phyloP scores from a whole-genome alignment of 1,140 invertebrate genomes.

The Tetramorium alpestre region DNA sequence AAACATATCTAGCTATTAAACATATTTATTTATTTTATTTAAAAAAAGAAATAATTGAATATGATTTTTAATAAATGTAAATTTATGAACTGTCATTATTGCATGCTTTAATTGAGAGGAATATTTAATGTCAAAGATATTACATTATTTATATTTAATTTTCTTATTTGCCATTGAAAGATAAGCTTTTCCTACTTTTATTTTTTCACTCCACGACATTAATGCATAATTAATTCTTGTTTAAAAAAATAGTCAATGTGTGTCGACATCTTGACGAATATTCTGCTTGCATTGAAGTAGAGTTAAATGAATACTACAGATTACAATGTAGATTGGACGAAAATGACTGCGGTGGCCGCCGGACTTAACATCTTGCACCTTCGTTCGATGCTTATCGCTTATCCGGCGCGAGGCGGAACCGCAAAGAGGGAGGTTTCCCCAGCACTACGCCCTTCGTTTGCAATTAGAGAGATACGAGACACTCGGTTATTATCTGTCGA shows the following conservation, averaged over 20 bases:
- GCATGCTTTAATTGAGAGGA: no score
- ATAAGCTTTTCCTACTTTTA: not conserved
- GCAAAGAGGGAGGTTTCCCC: slow-evolving; percentile 34
- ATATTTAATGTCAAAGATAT: no score
- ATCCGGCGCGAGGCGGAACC: slow-evolving; percentile 55
- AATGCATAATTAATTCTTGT: not conserved
- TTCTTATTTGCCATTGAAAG: not conserved
- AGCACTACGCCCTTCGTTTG: slow-evolving; percentile 44
- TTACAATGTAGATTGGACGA: slow-evolving; percentile 32
- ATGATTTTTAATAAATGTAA: no score
- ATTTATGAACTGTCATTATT: no score
- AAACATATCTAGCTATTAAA: slow-evolving; percentile 11
- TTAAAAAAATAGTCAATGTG: not conserved
- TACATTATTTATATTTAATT: not conserved
- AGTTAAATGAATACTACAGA: not conserved
- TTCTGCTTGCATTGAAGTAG: not conserved
- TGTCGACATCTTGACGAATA: not conserved
- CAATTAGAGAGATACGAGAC: slow-evolving; percentile 71
- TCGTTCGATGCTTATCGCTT: slow-evolving; percentile 66
- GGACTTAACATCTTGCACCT: slow-evolving; percentile 54
- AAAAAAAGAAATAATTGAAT: no score
- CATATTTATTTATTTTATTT: not conserved
- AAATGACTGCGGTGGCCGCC: slow-evolving; percentile 42
- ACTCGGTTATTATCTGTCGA: slow-evolving; percentile 70
- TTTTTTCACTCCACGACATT: not conserved